phyloP scores from a whole-genome alignment of 2,888 invertebrate genomes.

The Andrena hattorfiana region DNA sequence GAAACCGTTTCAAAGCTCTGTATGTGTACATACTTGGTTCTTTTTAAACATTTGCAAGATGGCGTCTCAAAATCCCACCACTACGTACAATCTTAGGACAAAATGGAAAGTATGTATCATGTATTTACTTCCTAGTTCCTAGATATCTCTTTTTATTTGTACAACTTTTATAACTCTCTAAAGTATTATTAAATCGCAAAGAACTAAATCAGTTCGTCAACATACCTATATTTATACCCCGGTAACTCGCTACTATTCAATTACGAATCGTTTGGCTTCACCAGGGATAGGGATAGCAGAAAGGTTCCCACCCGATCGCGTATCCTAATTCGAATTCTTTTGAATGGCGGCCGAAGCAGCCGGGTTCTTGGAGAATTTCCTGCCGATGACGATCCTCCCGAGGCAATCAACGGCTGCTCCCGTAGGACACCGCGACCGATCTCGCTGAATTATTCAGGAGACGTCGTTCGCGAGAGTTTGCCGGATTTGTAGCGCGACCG shows the following conservation, averaged over 20 bases:
- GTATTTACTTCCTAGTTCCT: too few relatives aligned
- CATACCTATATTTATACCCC: too few relatives aligned
- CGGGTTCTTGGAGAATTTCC: constrained; percentile 68
- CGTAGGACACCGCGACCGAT: constrained; percentile 78
- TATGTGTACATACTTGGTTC: too few relatives aligned
- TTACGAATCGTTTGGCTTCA: background rate
- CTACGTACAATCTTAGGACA: too few relatives aligned
- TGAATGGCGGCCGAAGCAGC: constrained; percentile 29
- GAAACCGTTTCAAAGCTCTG: too few relatives aligned
- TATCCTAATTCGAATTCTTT: constrained; percentile 56
- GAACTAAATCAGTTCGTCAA: too few relatives aligned
- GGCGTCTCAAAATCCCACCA: too few relatives aligned
- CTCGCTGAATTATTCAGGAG: constrained; percentile 83
- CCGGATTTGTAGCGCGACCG: constrained; percentile 83
- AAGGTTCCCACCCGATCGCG: constrained; percentile 6
- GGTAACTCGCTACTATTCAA: background rate
- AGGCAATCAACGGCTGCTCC: constrained; percentile 77
- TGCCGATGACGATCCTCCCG: constrained; percentile 51
- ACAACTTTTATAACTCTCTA: too few relatives aligned
- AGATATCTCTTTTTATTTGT: too few relatives aligned
- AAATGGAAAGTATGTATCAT: too few relatives aligned
- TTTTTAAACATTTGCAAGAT: too few relatives aligned
- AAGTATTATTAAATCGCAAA: too few relatives aligned
- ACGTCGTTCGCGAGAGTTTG: constrained; percentile 78
- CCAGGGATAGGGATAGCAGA: background rate